These are phyloP conservation scores for Axea sp. DNA, from an alignment of 2,888 invertebrate genomes.

Conservation along the genomic window DNA sequence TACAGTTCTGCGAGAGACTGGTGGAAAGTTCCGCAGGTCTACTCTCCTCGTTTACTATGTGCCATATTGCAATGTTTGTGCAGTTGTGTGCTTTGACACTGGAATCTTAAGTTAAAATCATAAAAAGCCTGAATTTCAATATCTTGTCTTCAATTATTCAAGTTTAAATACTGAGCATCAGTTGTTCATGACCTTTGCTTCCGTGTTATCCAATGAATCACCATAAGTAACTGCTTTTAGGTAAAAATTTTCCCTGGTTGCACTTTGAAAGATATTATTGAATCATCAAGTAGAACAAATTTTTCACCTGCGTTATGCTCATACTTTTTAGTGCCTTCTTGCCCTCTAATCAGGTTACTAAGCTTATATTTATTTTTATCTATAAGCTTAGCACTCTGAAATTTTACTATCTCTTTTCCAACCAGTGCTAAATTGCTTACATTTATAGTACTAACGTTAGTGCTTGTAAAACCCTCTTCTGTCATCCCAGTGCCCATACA, in stretches of 20 bases:
- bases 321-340: constrained; percentile 10
- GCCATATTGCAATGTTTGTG: constrained; percentile 15
- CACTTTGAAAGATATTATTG: constrained; percentile 8
- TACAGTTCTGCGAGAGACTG: neutral
- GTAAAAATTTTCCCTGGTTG: constrained; percentile 3
- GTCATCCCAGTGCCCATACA: too few species aligned
- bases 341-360: constrained; percentile 8
- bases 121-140: constrained; percentile 6
- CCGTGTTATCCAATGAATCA: constrained; percentile 15
- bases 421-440: constrained; percentile 10
- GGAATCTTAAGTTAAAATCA: constrained; percentile 8
- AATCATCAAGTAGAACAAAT: constrained; percentile 12
- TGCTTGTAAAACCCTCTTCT: constrained; percentile 5
- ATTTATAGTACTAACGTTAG: constrained; percentile 8
- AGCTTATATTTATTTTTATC: constrained; percentile 20
- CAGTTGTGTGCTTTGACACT: constrained; percentile 14
- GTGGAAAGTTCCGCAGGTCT: neutral
- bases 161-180: constrained; percentile 3
- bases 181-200: constrained; percentile 4
- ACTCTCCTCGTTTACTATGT: neutral
- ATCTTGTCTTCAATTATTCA: constrained; percentile 8
- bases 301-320: constrained; percentile 3
- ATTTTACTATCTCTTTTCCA: constrained; percentile 20
- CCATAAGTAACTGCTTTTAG: constrained; percentile 13
- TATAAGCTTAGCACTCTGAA: constrained; percentile 10